Percentiles rank a stretch among this genome's conserved stretches.
Evolutionary conservation across 1,140 invertebrate genomes (phyloP).

Genomic region (Euborellia annulipes): DNA sequence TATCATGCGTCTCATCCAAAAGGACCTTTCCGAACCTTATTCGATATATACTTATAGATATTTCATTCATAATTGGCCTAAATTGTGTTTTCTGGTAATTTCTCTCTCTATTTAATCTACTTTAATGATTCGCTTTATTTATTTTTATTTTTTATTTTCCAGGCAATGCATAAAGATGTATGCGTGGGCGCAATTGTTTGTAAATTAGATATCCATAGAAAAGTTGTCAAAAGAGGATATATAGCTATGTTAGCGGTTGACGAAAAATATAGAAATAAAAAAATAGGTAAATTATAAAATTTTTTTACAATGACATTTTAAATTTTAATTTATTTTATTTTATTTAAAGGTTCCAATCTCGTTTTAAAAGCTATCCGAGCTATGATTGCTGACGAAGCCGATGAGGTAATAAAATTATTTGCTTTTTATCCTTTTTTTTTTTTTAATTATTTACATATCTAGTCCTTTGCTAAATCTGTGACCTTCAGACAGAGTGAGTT

Average conservation of each 20-base stretch:
- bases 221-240: slow-evolving; percentile 84
- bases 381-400: slow-evolving; percentile 88
- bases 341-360: slow-evolving; percentile 38
- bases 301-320: slow-evolving; percentile 3
- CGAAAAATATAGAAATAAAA: slow-evolving; percentile 82
- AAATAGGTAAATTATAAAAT: slow-evolving; percentile 58
- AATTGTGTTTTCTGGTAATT: slow-evolving; percentile 89
- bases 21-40: slow-evolving; percentile 98
- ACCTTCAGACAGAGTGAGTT: too few relatives aligned
- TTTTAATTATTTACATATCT: too few relatives aligned
- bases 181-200: slow-evolving; percentile 96
- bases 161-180: slow-evolving; percentile 65
- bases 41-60: slow-evolving; percentile 99
- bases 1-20: slow-evolving; percentile 97
- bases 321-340: slow-evolving; percentile 12
- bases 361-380: slow-evolving; percentile 51
- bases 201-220: slow-evolving; percentile 90
- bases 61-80: slow-evolving; percentile 99
- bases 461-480: too few relatives aligned
- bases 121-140: background rate
- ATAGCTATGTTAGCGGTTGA: slow-evolving; percentile 99
- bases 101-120: slow-evolving; percentile 1
- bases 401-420: slow-evolving; percentile 82
- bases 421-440: too few relatives aligned
- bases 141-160: slow-evolving; percentile 15